These are phyloP conservation scores for Colostygia pectinataria DNA, from an alignment of 2,888 invertebrate genomes.

Conservation along the genomic window DNA sequence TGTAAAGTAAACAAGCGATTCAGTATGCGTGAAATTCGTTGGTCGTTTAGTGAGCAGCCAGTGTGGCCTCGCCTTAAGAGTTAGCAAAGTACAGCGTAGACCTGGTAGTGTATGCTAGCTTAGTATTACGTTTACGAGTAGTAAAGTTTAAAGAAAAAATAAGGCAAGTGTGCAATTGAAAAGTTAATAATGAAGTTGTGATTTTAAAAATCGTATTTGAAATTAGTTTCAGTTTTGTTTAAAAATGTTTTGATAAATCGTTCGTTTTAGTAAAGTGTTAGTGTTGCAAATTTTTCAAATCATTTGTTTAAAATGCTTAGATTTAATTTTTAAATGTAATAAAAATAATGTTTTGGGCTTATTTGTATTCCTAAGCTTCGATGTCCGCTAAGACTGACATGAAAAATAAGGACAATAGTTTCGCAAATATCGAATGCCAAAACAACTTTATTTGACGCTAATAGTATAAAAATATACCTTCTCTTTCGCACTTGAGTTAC, in stretches of 20 bases:
- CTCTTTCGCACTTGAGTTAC: slow-evolving; percentile 1
- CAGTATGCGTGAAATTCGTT: too few species aligned
- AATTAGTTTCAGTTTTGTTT: slow-evolving; percentile 56
- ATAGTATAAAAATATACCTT: not conserved
- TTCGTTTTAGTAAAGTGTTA: too few species aligned
- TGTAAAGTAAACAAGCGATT: too few species aligned
- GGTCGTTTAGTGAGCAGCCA: too few species aligned
- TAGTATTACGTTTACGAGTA: too few species aligned
- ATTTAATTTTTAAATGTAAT: too few species aligned
- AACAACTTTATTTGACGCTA: slow-evolving; percentile 1
- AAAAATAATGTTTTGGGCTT: slow-evolving; percentile 21
- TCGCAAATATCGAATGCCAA: slow-evolving; percentile 17
- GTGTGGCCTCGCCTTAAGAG: too few species aligned
- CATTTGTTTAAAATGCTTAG: too few species aligned
- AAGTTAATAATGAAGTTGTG: slow-evolving; percentile 43
- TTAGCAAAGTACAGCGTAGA: too few species aligned
- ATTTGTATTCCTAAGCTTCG: slow-evolving; percentile 11
- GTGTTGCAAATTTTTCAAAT: too few species aligned
- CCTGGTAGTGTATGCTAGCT: slow-evolving; percentile 38
- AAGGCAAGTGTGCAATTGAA: slow-evolving; percentile 56
- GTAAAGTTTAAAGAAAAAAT: slow-evolving; percentile 29
- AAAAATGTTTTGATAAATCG: slow-evolving; percentile 23
- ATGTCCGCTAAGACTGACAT: slow-evolving; percentile 32
- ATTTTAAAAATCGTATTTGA: slow-evolving; percentile 38
- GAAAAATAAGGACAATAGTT: slow-evolving; percentile 19